A percentile compares a stretch with the other conserved stretches of the same genome.
phyloP scores from a whole-genome alignment of 2,113 vertebrate species.

The Verasper variegatus region DNA sequence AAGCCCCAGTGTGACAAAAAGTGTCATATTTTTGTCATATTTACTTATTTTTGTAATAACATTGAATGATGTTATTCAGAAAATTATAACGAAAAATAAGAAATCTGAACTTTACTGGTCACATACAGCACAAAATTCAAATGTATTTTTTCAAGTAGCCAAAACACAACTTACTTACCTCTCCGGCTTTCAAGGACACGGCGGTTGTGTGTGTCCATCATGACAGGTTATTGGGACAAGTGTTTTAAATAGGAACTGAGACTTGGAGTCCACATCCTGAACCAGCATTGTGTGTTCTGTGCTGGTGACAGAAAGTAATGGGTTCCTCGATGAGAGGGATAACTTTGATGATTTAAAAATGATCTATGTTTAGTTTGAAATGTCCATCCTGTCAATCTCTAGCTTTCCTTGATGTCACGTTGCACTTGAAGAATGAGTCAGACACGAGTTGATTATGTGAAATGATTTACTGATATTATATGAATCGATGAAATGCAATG shows the following conservation, averaged over 20 bases:
- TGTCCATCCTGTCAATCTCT: conserved; percentile 3
- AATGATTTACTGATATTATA: conserved; percentile 35
- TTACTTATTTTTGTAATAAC: no score
- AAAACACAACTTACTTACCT: conserved; percentile 7
- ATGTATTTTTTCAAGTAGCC: background rate
- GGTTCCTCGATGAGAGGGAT: background rate
- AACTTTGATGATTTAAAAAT: conserved; percentile 29
- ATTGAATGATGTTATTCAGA: no score
- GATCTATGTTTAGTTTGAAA: conserved; percentile 15
- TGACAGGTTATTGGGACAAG: conserved; percentile 20
- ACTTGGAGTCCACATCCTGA: background rate
- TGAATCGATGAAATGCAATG: conserved; percentile 24
- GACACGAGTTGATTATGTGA: conserved; percentile 9
- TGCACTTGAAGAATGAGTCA: conserved; percentile 27
- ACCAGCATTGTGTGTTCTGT: conserved; percentile 6
- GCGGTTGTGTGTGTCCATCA: background rate
- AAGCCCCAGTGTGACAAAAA: no score
- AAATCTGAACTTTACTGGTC: background rate
- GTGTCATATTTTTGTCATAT: no score
- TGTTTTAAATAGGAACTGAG: background rate
- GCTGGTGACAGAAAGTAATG: background rate
- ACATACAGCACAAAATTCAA: background rate
- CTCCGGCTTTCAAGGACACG: background rate
- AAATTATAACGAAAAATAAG: background rate
- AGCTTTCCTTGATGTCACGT: conserved; percentile 11